phyloP scores from a whole-genome alignment of 2,797 vertebrate species.

The Ceryle rudis region DNA sequence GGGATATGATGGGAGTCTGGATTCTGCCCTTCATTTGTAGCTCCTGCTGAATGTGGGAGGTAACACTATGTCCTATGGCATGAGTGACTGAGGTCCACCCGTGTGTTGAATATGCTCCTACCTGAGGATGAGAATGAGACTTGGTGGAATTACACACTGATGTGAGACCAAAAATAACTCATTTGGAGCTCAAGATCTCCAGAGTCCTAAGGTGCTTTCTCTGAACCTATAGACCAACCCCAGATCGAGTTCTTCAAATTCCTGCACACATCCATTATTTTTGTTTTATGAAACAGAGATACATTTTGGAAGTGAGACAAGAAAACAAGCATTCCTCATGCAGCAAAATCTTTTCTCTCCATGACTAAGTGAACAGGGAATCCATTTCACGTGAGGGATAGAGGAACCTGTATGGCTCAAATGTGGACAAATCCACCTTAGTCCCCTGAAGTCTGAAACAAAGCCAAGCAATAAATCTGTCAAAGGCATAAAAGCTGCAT shows the following conservation, averaged over 20 bases:
- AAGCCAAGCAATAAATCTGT: not conserved
- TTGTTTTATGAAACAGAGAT: not conserved
- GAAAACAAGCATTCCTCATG: not conserved
- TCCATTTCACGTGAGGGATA: not conserved
- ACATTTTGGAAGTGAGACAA: not conserved
- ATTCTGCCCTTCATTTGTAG: not conserved
- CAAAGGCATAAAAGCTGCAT: not conserved
- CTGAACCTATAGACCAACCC: not conserved
- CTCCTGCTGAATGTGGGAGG: not conserved
- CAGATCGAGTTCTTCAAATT: not conserved
- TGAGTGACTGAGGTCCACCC: not conserved
- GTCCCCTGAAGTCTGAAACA: not conserved
- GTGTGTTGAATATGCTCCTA: not conserved
- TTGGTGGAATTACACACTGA: not conserved
- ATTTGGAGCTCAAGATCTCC: not conserved
- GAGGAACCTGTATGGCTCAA: not conserved
- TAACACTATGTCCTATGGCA: rapidly evolving
- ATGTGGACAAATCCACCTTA: not conserved
- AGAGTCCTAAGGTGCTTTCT: not conserved
- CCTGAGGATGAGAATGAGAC: not conserved
- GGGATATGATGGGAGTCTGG: not conserved
- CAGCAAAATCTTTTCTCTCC: not conserved
- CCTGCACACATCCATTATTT: not conserved
- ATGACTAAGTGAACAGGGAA: not conserved
- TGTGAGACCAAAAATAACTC: not conserved